phyloP scores from a whole-genome alignment of 2,797 vertebrate species.

The Argya squamiceps region DNA sequence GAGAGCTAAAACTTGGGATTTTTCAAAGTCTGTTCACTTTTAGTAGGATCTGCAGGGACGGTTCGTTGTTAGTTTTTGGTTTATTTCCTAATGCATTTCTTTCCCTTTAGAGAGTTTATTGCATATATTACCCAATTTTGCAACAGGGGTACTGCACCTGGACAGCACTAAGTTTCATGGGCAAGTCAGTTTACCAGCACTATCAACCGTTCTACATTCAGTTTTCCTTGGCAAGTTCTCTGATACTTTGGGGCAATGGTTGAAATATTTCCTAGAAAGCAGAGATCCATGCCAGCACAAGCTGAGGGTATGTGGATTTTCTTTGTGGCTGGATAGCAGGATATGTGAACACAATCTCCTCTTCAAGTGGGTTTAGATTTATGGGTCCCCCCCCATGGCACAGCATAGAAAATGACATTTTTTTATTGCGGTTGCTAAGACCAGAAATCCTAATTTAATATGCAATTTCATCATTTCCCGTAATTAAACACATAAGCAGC shows the following conservation, averaged over 20 bases:
- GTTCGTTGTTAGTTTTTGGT: neutral
- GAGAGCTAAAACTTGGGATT: rapidly evolving
- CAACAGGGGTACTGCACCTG: too few relatives aligned
- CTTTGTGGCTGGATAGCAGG: neutral
- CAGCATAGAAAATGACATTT: rapidly evolving
- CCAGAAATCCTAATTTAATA: neutral
- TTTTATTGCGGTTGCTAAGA: neutral
- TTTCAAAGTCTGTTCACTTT: neutral
- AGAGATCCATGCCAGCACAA: neutral
- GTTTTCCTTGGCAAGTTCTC: neutral
- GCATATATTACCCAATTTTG: neutral
- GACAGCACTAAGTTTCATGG: neutral
- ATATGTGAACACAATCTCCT: neutral
- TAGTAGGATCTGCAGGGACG: neutral
- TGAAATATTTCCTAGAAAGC: neutral
- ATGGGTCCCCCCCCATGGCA: rapidly evolving
- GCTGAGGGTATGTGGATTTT: rapidly evolving
- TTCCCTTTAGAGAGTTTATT: neutral
- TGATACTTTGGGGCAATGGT: neutral
- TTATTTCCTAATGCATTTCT: neutral
- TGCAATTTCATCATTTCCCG: neutral
- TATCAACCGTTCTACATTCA: too few relatives aligned
- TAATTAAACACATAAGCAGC: neutral
- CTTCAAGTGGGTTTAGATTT: neutral
- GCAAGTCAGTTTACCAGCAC: neutral